A percentile compares a stretch with the other conserved stretches of the same genome.
Evolutionary conservation across 2,113 vertebrate species (phyloP).

Genomic region (Patagioenas fasciata): DNA sequence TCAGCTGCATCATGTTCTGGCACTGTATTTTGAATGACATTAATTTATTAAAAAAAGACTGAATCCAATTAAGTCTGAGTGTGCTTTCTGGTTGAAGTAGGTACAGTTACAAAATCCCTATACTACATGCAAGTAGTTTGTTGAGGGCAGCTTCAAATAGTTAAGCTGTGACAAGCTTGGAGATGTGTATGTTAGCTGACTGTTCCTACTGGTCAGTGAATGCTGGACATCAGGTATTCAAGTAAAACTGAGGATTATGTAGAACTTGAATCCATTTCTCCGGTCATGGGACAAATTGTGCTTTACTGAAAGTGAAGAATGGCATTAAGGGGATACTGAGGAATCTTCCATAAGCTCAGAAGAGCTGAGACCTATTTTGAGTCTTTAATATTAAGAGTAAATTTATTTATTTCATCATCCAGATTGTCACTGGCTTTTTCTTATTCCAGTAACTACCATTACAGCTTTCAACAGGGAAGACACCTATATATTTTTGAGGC

Average conservation of each 20-base stretch:
- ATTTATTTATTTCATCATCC: not conserved
- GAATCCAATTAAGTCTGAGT: not conserved
- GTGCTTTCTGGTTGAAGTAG: not conserved
- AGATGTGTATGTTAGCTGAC: accelerated
- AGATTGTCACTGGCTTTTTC: not conserved
- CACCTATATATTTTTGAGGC: not conserved
- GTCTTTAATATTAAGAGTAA: not conserved
- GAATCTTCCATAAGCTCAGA: not conserved
- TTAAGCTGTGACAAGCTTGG: not conserved
- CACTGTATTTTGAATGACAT: conserved; percentile 99
- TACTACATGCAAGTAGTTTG: not conserved
- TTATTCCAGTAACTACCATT: not conserved
- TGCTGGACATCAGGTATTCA: not conserved
- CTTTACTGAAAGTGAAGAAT: not conserved
- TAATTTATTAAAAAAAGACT: conserved; percentile 98
- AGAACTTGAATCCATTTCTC: not conserved
- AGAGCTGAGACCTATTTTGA: not conserved
- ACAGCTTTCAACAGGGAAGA: not conserved
- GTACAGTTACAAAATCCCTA: not conserved
- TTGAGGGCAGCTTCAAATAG: not conserved
- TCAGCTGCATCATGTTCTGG: conserved; percentile 97
- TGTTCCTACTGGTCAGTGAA: not conserved
- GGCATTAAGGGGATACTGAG: not conserved
- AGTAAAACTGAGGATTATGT: not conserved
- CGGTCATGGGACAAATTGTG: not conserved